phyloP scores from a whole-genome alignment of 2,797 vertebrate genomes.

The Microctenopoma stevenorrisi region DNA sequence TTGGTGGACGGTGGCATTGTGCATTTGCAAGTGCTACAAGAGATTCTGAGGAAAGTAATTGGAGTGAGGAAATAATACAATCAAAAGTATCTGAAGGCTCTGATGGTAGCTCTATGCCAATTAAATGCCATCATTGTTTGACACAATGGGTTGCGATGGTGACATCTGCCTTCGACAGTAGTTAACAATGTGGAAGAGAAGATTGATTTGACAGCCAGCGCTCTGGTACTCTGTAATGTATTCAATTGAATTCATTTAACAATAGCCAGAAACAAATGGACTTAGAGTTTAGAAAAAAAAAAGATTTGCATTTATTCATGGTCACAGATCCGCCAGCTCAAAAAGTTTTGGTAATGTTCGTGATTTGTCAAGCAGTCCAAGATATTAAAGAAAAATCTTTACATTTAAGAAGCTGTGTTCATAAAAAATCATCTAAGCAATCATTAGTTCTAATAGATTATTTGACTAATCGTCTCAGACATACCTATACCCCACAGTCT shows the following conservation, averaged over 20 bases:
- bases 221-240: conserved; percentile 32
- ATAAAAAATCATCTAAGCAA: no score
- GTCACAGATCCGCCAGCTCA: no score
- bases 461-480: no score
- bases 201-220: conserved; percentile 51
- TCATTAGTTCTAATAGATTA: no score
- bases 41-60: conserved; percentile 57
- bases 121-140: conserved; percentile 61
- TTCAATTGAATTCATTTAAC: conserved; percentile 51
- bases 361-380: no score
- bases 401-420: no score
- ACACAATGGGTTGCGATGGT: conserved; percentile 55
- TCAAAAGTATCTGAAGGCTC: conserved; percentile 56
- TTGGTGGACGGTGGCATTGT: conserved; percentile 60
- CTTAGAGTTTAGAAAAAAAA: conserved; percentile 7
- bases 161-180: conserved; percentile 47
- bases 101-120: conserved; percentile 52
- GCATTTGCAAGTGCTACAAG: conserved; percentile 60
- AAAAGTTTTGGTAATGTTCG: no score
- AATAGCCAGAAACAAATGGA: conserved; percentile 29
- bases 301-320: not conserved
- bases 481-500: not conserved
- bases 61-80: conserved; percentile 33
- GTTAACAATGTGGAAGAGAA: conserved; percentile 42
- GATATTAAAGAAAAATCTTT: no score